A percentile compares a stretch with the other conserved stretches of the same genome.
Evolutionary conservation across 2,888 invertebrate species (phyloP).

Genomic region (Dendrolimus houi): DNA sequence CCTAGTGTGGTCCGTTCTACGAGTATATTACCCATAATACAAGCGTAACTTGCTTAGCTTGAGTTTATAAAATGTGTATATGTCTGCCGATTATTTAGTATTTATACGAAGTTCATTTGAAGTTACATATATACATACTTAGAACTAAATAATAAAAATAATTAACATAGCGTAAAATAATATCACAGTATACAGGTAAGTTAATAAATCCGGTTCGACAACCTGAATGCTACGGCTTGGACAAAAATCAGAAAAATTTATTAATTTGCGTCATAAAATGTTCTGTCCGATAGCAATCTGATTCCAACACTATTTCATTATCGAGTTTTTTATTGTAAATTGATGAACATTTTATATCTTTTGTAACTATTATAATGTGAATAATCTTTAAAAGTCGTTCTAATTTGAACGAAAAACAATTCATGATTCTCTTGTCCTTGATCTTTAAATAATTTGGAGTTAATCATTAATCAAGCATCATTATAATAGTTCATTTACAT

Average conservation of each 20-base stretch:
- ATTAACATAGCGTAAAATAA: background rate
- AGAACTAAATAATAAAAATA: background rate
- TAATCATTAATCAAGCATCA: slow-evolving; percentile 28
- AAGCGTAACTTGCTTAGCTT: no score
- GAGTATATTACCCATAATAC: no score
- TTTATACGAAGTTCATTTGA: no score
- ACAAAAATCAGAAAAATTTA: background rate
- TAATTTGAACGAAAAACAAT: background rate
- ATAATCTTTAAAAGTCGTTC: background rate
- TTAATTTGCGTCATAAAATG: background rate
- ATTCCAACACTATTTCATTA: background rate
- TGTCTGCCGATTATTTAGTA: no score
- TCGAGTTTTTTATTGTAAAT: background rate
- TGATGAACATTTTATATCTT: background rate
- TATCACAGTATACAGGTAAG: background rate
- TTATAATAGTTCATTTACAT: slow-evolving; percentile 26
- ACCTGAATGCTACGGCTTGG: background rate
- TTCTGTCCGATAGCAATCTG: background rate
- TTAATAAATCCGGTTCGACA: background rate
- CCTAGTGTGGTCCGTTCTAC: no score
- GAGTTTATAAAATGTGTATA: no score
- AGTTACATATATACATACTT: no score
- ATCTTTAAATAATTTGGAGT: slow-evolving; percentile 27
- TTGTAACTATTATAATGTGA: no score
- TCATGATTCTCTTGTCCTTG: slow-evolving; percentile 18